Evolutionary conservation across 2,113 vertebrate genomes (phyloP).

Genomic region (Rhinoderma darwinii): DNA sequence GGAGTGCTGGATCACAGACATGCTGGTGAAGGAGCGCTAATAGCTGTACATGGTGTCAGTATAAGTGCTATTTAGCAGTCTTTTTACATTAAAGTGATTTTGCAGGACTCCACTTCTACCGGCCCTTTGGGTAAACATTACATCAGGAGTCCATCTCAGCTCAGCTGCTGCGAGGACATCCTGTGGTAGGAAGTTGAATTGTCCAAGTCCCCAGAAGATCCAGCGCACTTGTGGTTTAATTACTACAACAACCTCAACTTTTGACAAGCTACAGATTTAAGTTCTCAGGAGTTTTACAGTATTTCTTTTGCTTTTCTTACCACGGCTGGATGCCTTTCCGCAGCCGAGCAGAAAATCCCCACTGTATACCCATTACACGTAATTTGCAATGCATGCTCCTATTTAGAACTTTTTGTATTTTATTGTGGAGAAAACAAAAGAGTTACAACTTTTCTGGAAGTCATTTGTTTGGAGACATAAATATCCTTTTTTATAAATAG

Average conservation of each 20-base stretch:
- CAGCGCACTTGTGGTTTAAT: not conserved
- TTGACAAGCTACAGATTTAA: conserved; percentile 28
- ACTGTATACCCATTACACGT: conserved; percentile 10
- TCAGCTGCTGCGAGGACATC: not conserved
- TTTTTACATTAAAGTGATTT: conserved; percentile 19
- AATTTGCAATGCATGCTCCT: conserved; percentile 16
- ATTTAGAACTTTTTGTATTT: not conserved
- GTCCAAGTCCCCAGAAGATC: conserved; percentile 17
- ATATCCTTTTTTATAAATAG: not conserved
- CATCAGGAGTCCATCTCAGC: not conserved
- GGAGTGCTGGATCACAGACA: not conserved
- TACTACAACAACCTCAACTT: not conserved
- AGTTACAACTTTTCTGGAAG: too few relatives aligned
- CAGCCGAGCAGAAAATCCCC: conserved; percentile 36
- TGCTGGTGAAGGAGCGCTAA: not conserved
- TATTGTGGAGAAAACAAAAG: too few relatives aligned
- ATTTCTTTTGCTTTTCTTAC: conserved; percentile 33
- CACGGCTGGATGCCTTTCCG: conserved; percentile 15
- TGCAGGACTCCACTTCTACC: not conserved
- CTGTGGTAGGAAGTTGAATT: conserved; percentile 42
- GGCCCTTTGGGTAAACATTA: not conserved
- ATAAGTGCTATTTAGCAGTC: not conserved
- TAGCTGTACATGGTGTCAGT: not conserved
- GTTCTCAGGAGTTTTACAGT: conserved; percentile 31
- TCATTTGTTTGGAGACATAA: too few relatives aligned